phyloP scores from a whole-genome alignment of 2,888 invertebrate species.

The Alloplasta piceator region DNA sequence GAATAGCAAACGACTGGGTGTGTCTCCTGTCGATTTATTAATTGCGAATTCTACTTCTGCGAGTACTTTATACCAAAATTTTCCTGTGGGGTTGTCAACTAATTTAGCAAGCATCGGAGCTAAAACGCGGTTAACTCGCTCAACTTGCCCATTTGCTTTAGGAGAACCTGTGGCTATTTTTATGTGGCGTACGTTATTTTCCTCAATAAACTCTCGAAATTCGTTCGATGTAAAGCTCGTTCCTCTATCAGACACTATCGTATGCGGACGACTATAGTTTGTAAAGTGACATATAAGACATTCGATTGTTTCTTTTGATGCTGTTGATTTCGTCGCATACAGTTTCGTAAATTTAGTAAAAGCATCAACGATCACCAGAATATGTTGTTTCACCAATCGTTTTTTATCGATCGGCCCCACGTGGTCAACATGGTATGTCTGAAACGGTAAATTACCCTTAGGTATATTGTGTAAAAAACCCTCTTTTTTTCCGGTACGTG shows the following conservation, averaged over 20 bases:
- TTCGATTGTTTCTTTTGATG: slow-evolving; percentile 13
- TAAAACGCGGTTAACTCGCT: not conserved
- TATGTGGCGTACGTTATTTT: slow-evolving; percentile 23
- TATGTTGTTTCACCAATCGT: slow-evolving; percentile 71
- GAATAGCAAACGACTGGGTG: slow-evolving; percentile 30
- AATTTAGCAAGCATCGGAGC: not conserved
- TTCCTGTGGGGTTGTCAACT: not conserved
- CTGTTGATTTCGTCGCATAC: slow-evolving; percentile 66
- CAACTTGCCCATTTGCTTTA: slow-evolving; percentile 3
- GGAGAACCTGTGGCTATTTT: slow-evolving; percentile 34
- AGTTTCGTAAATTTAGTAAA: slow-evolving; percentile 72
- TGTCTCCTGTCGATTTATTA: slow-evolving; percentile 27
- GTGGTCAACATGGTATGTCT: slow-evolving; percentile 62
- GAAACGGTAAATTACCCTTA: slow-evolving; percentile 63
- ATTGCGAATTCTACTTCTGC: not conserved
- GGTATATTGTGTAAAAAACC: slow-evolving; percentile 61
- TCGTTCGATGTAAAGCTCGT: not conserved
- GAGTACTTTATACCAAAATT: not conserved
- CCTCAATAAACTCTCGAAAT: not conserved
- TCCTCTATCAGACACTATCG: slow-evolving; percentile 5
- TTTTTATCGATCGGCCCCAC: slow-evolving; percentile 65
- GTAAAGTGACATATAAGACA: not conserved
- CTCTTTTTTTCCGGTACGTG: slow-evolving; percentile 53
- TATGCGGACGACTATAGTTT: slow-evolving; percentile 1
- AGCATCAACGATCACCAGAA: slow-evolving; percentile 71